These are phyloP conservation scores for Epinephelus cyanopodus DNA, from an alignment of 2,113 vertebrate species.

Conservation along the genomic window DNA sequence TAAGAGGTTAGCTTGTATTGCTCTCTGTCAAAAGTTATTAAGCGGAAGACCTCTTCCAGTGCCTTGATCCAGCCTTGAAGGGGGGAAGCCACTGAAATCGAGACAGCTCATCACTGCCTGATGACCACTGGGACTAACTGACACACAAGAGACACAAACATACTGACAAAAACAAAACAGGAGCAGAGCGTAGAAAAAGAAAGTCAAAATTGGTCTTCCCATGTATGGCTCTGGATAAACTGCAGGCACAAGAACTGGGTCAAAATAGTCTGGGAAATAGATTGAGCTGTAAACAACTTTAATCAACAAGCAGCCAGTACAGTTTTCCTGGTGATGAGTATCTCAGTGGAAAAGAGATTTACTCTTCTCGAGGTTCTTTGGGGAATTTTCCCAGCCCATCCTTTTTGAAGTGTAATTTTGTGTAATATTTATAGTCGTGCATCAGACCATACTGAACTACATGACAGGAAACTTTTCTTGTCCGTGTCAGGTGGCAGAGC, in stretches of 20 bases:
- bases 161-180: slow-evolving; percentile 33
- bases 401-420: slow-evolving; percentile 42
- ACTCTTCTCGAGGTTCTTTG: background rate
- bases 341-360: slow-evolving; percentile 32
- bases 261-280: slow-evolving; percentile 47
- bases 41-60: slow-evolving; percentile 7
- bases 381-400: slow-evolving; percentile 15
- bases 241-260: slow-evolving; percentile 59
- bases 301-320: slow-evolving; percentile 38
- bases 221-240: slow-evolving; percentile 20
- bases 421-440: slow-evolving; percentile 22
- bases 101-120: slow-evolving; percentile 31
- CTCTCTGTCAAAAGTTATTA: slow-evolving; percentile 49
- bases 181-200: background rate
- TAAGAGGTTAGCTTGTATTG: slow-evolving; percentile 39
- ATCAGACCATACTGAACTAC: background rate
- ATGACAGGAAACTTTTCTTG: slow-evolving; percentile 2
- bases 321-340: slow-evolving; percentile 24
- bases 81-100: background rate
- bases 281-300: slow-evolving; percentile 59
- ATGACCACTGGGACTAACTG: slow-evolving; percentile 40
- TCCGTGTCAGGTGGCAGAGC: slow-evolving; percentile 91
- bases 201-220: slow-evolving; percentile 17
- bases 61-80: slow-evolving; percentile 22
- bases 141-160: slow-evolving; percentile 38